Conservation (phyloP, 2,888 invertebrate genomes). For the Hofmannophila pseudospretella region DNA sequence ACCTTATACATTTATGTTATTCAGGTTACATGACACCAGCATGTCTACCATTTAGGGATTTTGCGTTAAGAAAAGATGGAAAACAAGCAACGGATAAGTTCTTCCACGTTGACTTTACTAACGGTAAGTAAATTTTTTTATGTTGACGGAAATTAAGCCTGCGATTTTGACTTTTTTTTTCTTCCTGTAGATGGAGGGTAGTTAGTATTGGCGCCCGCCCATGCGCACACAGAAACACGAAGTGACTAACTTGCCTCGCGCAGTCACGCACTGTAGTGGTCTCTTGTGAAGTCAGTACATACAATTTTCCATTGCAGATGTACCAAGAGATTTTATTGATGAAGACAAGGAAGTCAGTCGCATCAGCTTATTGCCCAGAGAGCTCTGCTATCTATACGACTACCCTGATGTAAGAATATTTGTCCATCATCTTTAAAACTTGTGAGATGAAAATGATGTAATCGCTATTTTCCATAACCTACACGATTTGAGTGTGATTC, state of each 20-base stretch:
- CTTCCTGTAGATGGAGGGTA: conserved; percentile 11
- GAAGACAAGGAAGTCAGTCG: conserved; percentile 50
- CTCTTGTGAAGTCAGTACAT: no score
- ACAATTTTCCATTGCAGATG: conserved; percentile 38
- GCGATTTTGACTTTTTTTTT: neutral
- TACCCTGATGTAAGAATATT: conserved; percentile 19
- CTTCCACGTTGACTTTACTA: conserved; percentile 48
- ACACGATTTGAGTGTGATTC: no score
- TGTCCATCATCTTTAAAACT: neutral
- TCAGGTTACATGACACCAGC: conserved; percentile 60
- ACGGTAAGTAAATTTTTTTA: conserved; percentile 39
- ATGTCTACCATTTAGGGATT: conserved; percentile 56
- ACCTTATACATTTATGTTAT: conserved; percentile 25
- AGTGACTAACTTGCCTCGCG: neutral
- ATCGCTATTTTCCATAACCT: no score
- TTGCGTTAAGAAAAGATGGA: conserved; percentile 28
- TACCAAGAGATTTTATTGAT: conserved; percentile 56
- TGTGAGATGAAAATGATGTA: neutral
- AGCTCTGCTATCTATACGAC: conserved; percentile 48
- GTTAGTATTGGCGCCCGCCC: no score
- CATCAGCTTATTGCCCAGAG: conserved; percentile 39
- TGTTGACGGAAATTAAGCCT: neutral
- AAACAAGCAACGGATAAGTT: conserved; percentile 28
- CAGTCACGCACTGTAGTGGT: neutral
- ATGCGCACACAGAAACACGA: neutral